A percentile compares a stretch with the other conserved stretches of the same genome.
Evolutionary conservation across 2,797 vertebrate genomes (phyloP).

Genomic region (Lerista edwardsae): DNA sequence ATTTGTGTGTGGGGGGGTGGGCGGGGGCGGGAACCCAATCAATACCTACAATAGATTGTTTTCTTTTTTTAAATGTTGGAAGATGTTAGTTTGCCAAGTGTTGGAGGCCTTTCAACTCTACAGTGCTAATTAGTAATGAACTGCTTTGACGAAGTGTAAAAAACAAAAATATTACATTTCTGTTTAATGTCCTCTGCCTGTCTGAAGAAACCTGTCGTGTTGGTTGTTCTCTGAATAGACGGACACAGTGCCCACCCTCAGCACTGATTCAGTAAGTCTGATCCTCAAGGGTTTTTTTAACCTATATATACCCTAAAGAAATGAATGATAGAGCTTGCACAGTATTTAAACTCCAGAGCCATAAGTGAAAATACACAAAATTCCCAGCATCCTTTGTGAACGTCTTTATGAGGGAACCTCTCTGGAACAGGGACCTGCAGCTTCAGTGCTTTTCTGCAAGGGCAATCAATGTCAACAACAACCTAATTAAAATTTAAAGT

Average conservation of each 20-base stretch:
- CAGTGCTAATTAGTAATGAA: neutral
- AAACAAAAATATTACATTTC: neutral
- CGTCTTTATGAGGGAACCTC: neutral
- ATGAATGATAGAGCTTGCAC: neutral
- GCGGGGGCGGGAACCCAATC: neutral
- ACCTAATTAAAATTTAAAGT: constrained; percentile 28
- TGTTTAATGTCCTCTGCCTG: neutral
- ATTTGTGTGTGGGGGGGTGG: too few relatives aligned
- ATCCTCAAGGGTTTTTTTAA: neutral
- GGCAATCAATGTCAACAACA: neutral
- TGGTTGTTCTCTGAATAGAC: neutral
- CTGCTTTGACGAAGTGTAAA: neutral
- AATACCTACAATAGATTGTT: neutral
- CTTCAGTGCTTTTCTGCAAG: neutral
- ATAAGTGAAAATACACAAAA: neutral
- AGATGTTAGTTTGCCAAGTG: neutral
- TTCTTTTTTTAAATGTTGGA: neutral
- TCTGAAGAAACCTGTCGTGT: neutral
- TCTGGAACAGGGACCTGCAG: neutral
- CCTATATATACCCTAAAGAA: neutral
- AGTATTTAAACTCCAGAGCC: neutral
- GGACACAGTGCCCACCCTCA: neutral
- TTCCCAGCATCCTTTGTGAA: neutral
- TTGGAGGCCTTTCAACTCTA: neutral
- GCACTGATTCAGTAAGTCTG: neutral